Evolutionary conservation across 2,797 vertebrate genomes (phyloP), one percentile per base, ranked within the genome.

Genomic region (Notolepis coatsorum): DNA sequence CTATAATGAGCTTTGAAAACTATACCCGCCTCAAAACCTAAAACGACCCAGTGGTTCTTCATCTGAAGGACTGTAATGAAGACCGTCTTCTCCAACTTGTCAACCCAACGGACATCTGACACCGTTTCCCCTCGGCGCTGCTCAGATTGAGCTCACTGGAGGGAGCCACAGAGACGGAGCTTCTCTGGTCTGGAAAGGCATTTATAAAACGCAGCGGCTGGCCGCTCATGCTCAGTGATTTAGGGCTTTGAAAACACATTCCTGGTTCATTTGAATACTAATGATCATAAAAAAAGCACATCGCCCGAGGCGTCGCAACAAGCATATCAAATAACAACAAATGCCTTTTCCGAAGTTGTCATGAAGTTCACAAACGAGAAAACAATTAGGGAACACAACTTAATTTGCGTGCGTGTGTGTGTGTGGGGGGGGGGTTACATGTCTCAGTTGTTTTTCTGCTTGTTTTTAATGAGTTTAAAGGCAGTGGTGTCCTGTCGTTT

Each of bases 191-290:
- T 88, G 84, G 86, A 93, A 92, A 92, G 88, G 85, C 89, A 92
- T 93, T 92, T 93, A 89, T 92, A 90, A n/a, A 93, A 88, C 84
- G 90, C 89, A 85, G 89, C 89, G 90, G 89, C 89, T 91, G 85
- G 86, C 86, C 89, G 88, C 90, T 92, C 89, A 89, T 90, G 90
- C 89, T 91, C 91, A 90, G 80, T 92, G 89, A 93, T 93, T 93
- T 92, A 91, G 86, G 90, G 92, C 90, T 89, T 92, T 89, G 89
- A 92, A 90, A 92, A 93, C 84, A 87, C 87, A 90, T 90, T 88
- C 89, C 88, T 84, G 68, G 81, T 90, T 93, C 89, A 94, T 93
- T 93, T 92, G 87, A 93, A 93, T 93, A 93, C 92, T 92, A 93
- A 92, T 91, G 91, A 90, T 91, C 90, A 89, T 92, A 90, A 92